Evolutionary conservation across 2,797 vertebrate genomes (phyloP).

Genomic region (Pseudocheirus occidentalis): DNA sequence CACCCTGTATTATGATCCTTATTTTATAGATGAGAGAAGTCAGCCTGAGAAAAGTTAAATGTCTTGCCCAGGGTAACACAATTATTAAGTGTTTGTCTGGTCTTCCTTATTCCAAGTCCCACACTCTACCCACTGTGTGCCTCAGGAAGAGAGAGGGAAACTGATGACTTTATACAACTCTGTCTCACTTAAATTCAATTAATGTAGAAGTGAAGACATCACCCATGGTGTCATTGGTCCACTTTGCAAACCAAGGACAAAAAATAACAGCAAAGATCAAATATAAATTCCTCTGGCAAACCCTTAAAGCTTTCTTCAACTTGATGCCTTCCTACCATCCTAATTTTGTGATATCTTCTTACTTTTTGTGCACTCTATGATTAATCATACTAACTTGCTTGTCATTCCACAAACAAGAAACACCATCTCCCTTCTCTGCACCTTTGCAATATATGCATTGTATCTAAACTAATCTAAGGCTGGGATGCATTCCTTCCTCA

Average conservation of each 20-base stretch:
- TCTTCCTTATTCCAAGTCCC: no score
- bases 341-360: neutral
- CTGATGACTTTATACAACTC: no score
- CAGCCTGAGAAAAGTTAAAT: no score
- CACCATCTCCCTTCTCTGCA: neutral
- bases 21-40: no score
- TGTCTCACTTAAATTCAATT: neutral
- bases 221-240: neutral
- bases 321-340: neutral
- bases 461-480: neutral
- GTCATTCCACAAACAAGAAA: neutral
- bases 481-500: neutral
- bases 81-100: no score
- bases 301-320: neutral
- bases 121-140: no score
- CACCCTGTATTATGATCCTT: neutral
- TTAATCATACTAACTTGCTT: neutral
- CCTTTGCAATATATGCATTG: neutral
- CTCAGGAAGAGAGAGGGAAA: no score
- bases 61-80: no score
- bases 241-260: neutral
- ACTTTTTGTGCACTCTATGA: neutral
- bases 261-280: neutral
- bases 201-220: neutral
- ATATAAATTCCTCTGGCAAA: neutral